Conservation (phyloP, 2,888 invertebrate genomes). For the Metellina segmentata region DNA sequence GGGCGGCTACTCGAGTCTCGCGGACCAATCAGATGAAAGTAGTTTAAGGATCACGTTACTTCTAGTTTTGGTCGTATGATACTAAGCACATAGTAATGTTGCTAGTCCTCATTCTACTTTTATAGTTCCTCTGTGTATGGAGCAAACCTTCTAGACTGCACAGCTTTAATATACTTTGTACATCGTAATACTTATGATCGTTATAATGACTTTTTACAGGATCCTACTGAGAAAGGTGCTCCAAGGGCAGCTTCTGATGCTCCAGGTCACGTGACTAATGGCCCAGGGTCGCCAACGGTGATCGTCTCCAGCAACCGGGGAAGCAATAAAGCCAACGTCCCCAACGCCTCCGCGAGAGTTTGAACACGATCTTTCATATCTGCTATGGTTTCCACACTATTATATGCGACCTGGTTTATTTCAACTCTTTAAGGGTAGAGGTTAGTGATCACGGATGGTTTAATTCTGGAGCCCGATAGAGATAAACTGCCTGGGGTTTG, state of each 20-base stretch:
- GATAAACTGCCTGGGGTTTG: slow-evolving; percentile 42
- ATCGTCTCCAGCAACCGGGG: slow-evolving; percentile 57
- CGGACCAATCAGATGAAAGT: too few relatives aligned
- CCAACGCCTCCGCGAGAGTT: slow-evolving; percentile 70
- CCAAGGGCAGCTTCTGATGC: slow-evolving; percentile 44
- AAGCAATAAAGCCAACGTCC: slow-evolving; percentile 25
- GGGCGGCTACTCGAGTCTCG: too few relatives aligned
- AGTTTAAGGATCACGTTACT: too few relatives aligned
- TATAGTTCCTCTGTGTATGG: too few relatives aligned
- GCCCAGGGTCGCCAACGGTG: slow-evolving; percentile 71
- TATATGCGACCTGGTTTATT: slow-evolving; percentile 38
- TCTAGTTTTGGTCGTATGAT: too few relatives aligned
- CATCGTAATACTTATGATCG: too few relatives aligned
- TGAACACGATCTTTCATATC: slow-evolving; percentile 45
- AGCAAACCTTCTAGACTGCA: too few relatives aligned
- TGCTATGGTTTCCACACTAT: slow-evolving; percentile 45
- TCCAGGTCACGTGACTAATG: slow-evolving; percentile 58
- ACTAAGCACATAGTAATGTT: too few relatives aligned
- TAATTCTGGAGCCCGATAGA: slow-evolving; percentile 46
- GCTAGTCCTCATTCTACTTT: too few relatives aligned
- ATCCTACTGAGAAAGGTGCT: slow-evolving; percentile 54
- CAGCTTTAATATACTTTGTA: too few relatives aligned
- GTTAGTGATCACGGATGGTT: slow-evolving; percentile 38
- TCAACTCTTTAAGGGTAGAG: slow-evolving; percentile 56
- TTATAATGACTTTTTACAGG: slow-evolving; percentile 23